Evolutionary conservation across 2,113 vertebrate species (phyloP), one percentile per base, ranked within the genome.

Genomic region (Coptodon rendalli): DNA sequence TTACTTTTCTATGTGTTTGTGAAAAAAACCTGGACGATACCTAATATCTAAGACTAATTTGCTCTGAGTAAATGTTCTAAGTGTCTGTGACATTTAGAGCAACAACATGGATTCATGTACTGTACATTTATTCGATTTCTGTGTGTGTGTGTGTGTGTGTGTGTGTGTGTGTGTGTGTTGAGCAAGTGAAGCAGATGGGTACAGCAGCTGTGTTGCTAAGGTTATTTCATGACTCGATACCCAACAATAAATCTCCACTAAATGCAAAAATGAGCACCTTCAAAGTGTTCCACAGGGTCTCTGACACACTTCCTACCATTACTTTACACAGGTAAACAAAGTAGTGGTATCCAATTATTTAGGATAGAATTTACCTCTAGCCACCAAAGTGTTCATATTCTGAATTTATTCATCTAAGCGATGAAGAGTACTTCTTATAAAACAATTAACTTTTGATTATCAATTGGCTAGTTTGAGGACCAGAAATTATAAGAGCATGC

Each of bases 141-240:
- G 9, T 50, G 22, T n/a, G 29, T 82, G 22, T 78, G 66, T 83
- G 45, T 79, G 9, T 43, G 3, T 22, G n/a, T 54, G n/a, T 71
- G 13, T 22, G 36, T 83, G 16, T 61, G 17, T 19, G 71, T 48
- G 19, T 80, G 16, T 84, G 52, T 90, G 76, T 79, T 57, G 31
- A 78, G 8, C 14, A 17, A 71, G 79, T 80, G 78, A 83, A 87
- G 76, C 93, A 94, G 93, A 93, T 93, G 92, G 91, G 82, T 53
- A 81, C 31, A 89, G 80, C 94, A 94, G 90, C 90, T 95, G 92
- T 61, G 90, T 66, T 79, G 88, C 89, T 34, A 54, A 89, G 76
- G 84, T 91, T 85, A 89, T 94, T 94, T 94, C 90, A 92, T 93
- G 92, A 92, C 59, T 94, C 57, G 90, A 92, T 92, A 94, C 87